Base-by-base conservation (phyloP, 64 coral and sea anemone species). In the Actinia equina region DNA sequence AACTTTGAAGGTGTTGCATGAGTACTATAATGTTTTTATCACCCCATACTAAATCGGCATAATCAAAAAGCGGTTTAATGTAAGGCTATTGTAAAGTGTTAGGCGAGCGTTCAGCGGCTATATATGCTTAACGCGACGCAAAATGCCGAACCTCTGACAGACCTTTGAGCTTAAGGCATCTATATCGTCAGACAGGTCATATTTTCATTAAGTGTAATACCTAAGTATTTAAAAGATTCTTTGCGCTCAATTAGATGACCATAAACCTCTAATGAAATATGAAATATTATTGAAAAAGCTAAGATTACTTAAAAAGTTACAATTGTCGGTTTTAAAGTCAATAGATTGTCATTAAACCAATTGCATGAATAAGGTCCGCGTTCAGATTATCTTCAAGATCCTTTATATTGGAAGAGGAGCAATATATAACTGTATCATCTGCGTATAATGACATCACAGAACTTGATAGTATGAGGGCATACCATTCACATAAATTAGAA, bases 221-320 rank as follows among this genome's bases (percentile, higher is more conserved):
- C 77, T 43, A 88, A 52, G 26, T 88, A 88, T 52, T 88, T 88
- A 61, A 88, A 88, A 3, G 63, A 87, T 19, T 87, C 64, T 17
- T 49, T 62, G 6, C 27, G 26, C 53, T 77, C 86, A 19, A 65
- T 7, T 65, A 19, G 22, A 65, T 65, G 61, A 22, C 20, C 61
- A 65, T n/a, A 22, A 65, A 65, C 61, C 61, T 22, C 61, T 22
- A 65, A n/a, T n/a, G n/a, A n/a, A n/a, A n/a, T n/a, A 23, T 22
- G 61, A 65, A 22, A 65, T 65, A 23, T 65, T 65, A 65, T 22
- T 65, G 45, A 49, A 49, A 49, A 7, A 49, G 45, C 45, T 49
- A 49, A 49, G 45, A 2, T 49, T 49, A 49, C 7, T 49, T n/a
- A 49, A 49, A 49, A 2, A 49, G 2, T 49, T 49, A 49, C 45